Evolutionary conservation across 1,140 invertebrate species (phyloP), one percentile per base, ranked within the genome.

Genomic region (Bombus consobrinus): DNA sequence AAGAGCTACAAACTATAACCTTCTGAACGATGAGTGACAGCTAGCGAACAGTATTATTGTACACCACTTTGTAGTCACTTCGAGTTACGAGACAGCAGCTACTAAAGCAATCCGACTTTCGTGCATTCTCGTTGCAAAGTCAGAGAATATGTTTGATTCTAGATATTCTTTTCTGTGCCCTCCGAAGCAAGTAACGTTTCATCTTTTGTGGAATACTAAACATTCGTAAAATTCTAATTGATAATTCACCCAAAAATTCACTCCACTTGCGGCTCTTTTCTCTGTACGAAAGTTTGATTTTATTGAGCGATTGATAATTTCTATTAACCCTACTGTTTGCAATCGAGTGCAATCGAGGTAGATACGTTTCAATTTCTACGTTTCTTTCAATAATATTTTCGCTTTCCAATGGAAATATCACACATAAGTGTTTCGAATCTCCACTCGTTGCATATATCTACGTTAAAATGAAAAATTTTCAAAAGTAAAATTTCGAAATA

Each of bases 21-120:
- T 57, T 25, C 22, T 57, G 43, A 77, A 83, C 68, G 76, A 68
- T 22, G 73, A 57, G 43, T 32, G 73, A 83, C 81, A 68, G 72
- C 64, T 12, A 59, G 32, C 34, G 75, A 43, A 64, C 57, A 25
- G 59, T 25, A 53, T 41, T 64, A 82, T 76, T 37, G 69, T 43
- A 18, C 34, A 9, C n/a, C 81, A 22, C 43, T 83, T 76, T 68
- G 81, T 37, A 68, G 57, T 68, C 59, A 39, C 64, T 78, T 22
- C 15, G 37, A 59, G 59, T 78, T 78, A 78, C 75, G 15, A 77
- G 75, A 39, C 53, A 62, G 57, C 53, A 57, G 15, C 37, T 5
- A 62, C 59, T 64, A 59, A 25, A 28, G 43, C 34, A 57, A 76
- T 34, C 53, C 13, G 37, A 64, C 72, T 74, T 34, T 37, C 53